These are phyloP conservation scores for Lepilemur ruficaudatus DNA, from an alignment of 2,797 vertebrate species.

Conservation along the genomic window DNA sequence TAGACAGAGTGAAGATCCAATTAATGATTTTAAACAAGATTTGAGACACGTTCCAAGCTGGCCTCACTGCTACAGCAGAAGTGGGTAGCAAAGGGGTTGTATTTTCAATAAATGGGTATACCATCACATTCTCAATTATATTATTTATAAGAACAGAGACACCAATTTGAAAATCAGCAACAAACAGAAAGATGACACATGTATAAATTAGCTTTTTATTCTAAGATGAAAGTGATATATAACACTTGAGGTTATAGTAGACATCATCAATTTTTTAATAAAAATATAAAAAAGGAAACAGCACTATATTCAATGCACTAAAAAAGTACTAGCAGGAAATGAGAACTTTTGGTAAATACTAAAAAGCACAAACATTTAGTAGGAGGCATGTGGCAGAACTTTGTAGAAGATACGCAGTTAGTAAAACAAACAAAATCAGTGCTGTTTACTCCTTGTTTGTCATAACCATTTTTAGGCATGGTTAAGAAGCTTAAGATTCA, in stretches of 20 bases:
- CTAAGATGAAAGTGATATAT: neutral
- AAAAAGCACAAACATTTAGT: slow-evolving; percentile 1
- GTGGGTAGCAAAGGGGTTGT: neutral
- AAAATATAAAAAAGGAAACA: neutral
- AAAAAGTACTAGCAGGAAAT: neutral
- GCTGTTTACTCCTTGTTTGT: slow-evolving; percentile 33
- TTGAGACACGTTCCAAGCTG: neutral
- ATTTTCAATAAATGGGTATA: neutral
- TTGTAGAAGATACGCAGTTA: neutral
- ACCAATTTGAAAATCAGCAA: neutral
- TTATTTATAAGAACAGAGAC: neutral
- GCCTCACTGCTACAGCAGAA: neutral
- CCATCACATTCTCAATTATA: neutral
- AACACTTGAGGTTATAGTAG: neutral
- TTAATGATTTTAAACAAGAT: neutral
- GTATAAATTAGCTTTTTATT: neutral
- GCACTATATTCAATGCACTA: neutral
- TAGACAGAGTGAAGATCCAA: neutral
- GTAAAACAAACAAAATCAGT: slow-evolving; percentile 55
- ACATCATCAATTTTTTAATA: neutral
- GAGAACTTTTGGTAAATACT: neutral
- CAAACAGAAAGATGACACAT: neutral
- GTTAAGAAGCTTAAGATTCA: neutral
- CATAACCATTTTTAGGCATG: neutral
- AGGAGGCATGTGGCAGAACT: neutral